Evolutionary conservation across 2,888 invertebrate genomes (phyloP).

Genomic region (Trachelus troglodyta): DNA sequence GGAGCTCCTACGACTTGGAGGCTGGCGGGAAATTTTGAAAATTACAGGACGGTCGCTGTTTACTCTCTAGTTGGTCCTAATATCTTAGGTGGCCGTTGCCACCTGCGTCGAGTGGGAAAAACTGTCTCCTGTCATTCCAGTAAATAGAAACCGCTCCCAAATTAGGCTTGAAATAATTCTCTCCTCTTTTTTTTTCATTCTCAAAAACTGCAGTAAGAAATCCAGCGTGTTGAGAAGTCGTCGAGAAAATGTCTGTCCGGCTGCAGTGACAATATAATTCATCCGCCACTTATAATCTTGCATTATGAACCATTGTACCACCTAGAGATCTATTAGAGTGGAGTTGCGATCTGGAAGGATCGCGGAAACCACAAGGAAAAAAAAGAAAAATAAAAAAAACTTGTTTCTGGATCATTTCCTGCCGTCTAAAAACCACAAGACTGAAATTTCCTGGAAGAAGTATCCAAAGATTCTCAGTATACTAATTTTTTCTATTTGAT

Average conservation of each 20-base stretch:
- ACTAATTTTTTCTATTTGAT: neutral
- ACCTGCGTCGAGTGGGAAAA: conserved; percentile 5
- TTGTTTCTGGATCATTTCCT: neutral
- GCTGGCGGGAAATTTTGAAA: neutral
- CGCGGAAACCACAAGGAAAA: neutral
- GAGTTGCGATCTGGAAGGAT: neutral
- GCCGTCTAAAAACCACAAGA: neutral
- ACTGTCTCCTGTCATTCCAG: neutral
- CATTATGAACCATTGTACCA: conserved; percentile 24
- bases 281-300: conserved; percentile 9
- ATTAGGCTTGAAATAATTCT: neutral
- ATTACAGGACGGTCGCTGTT: neutral
- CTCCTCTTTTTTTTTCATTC: neutral
- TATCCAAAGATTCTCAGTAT: neutral
- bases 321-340: neutral
- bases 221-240: neutral
- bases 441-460: neutral
- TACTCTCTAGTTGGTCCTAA: neutral
- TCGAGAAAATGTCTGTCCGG: neutral
- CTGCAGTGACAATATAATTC: neutral
- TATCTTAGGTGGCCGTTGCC: conserved; percentile 1
- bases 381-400: neutral
- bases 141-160: neutral
- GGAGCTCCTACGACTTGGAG: neutral
- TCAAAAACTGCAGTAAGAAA: neutral